These are phyloP conservation scores for Amia ocellicauda DNA, from an alignment of 2,113 vertebrate genomes.

Conservation along the genomic window DNA sequence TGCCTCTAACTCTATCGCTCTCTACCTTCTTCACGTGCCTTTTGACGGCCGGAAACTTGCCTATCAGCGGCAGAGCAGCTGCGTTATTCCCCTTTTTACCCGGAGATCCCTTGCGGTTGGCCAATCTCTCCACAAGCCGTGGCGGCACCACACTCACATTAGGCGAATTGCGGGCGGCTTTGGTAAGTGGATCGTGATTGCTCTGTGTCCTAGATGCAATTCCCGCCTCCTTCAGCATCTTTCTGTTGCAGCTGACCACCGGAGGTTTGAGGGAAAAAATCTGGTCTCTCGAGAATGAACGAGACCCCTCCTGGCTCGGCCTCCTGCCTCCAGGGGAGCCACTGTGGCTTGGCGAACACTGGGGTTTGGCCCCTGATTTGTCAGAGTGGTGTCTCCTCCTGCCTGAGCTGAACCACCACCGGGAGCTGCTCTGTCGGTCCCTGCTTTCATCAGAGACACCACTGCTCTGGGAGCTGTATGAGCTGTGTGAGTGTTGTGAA, in stretches of 20 bases:
- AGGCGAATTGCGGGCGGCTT: no score
- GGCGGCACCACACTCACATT: no score
- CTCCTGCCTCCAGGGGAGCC: slow-evolving; percentile 22
- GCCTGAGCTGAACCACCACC: slow-evolving; percentile 25
- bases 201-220: not conserved
- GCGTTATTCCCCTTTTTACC: slow-evolving; percentile 42
- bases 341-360: slow-evolving; percentile 34
- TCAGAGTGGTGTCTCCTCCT: slow-evolving; percentile 36
- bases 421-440: slow-evolving; percentile 28
- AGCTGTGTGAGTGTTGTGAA: no score
- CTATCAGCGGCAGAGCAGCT: slow-evolving; percentile 61
- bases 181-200: no score
- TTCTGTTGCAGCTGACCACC: slow-evolving; percentile 30
- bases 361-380: slow-evolving; percentile 23
- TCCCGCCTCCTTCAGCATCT: slow-evolving; percentile 21
- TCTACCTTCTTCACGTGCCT: slow-evolving; percentile 50
- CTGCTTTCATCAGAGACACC: slow-evolving; percentile 55
- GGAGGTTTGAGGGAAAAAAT: slow-evolving; percentile 24
- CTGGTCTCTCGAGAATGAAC: slow-evolving; percentile 43
- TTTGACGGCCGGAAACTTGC: slow-evolving; percentile 63
- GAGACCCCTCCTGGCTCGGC: slow-evolving; percentile 26
- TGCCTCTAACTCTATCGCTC: slow-evolving; percentile 41
- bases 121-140: slow-evolving; percentile 19
- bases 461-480: slow-evolving; percentile 56
- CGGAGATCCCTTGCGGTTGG: slow-evolving; percentile 25